Base-by-base conservation (phyloP, 2,888 invertebrate species). In the Apamea epomidion region DNA sequence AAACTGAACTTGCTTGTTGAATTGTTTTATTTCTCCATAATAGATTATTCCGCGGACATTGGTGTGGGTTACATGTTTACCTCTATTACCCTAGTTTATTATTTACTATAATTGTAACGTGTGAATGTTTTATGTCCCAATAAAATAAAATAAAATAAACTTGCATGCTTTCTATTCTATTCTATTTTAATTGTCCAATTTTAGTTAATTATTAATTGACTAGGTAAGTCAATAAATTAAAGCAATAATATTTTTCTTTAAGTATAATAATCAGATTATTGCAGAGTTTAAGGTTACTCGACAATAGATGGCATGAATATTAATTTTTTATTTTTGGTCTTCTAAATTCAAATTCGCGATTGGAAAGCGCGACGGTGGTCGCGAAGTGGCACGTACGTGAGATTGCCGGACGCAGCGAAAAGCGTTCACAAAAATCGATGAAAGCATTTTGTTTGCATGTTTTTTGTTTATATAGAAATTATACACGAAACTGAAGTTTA, bases 321-420 rank as follows among this genome's bases (percentile, higher is more conserved):
- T 37, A 76, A 80, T 89, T 58, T 80, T 32, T 64, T 81, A 79
- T 82, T 81, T 86, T 84, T 64, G 45, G 12, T 72, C 67, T 83
- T 83, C 64, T 71, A 80, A 83, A 89, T 90, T 87, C 78, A 82
- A 88, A 89, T 90, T 89, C 78, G 85, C 84, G 73, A 91, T 93
- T 93, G 91, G 93, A 93, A 93, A 93, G 93, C 89, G 91, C 80
- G 72, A 76, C 84, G 78, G 48, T 77, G 78, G 58, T 76, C 32
- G 82, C 78, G 82, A 92, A 91, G 90, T 92, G 80, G 92, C 88
- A 68, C 93, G 92, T 89, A 92, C 93, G 92, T 90, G 91, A 90
- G 89, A 84, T 91, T 81, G 86, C 80, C 77, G 88, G 82, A 78
- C 78, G 12, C 73, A 65, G 67, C 86, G 87, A 81, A 90, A 90